Percentiles rank a stretch among this genome's conserved stretches.
Conservation (phyloP, 2,888 invertebrate genomes). For the Drosophila demipolita region DNA sequence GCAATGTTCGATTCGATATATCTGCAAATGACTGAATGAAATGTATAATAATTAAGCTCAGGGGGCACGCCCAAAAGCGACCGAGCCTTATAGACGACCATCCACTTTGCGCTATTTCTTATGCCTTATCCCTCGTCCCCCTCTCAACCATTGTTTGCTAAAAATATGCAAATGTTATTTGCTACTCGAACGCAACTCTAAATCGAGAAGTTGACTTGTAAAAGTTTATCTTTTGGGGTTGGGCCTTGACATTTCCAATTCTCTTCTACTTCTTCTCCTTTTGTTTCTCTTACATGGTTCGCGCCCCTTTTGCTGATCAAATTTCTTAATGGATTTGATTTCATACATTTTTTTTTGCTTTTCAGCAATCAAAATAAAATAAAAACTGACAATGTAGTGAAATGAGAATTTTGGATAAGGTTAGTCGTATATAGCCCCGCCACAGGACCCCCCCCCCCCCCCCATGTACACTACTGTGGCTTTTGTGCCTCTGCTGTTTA, state of each 20-base stretch:
- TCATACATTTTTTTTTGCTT: not conserved
- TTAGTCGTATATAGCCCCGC: not conserved
- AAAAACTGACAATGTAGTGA: constrained; percentile 11
- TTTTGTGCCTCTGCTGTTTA: constrained; percentile 75
- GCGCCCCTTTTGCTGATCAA: constrained; percentile 34
- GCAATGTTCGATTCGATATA: constrained; percentile 27
- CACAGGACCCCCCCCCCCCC: not conserved
- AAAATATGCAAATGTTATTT: constrained; percentile 55
- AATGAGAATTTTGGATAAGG: constrained; percentile 20
- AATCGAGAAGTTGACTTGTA: constrained; percentile 14
- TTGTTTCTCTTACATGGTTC: not conserved
- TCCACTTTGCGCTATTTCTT: not conserved
- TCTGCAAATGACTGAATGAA: not conserved
- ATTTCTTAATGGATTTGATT: constrained; percentile 38
- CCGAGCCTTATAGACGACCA: constrained; percentile 18
- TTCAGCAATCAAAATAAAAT: constrained; percentile 46
- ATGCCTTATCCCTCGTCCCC: not conserved
- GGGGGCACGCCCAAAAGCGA: constrained; percentile 26
- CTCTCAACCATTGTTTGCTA: not conserved
- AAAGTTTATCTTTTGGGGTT: constrained; percentile 5
- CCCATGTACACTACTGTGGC: constrained; percentile 31
- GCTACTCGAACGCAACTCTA: constrained; percentile 25
- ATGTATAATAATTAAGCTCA: constrained; percentile 42
- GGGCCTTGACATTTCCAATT: constrained; percentile 62
- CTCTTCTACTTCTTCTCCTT: not conserved